Evolutionary conservation across 2,888 invertebrate species (phyloP).

Genomic region (Cremastobaeus sp.): DNA sequence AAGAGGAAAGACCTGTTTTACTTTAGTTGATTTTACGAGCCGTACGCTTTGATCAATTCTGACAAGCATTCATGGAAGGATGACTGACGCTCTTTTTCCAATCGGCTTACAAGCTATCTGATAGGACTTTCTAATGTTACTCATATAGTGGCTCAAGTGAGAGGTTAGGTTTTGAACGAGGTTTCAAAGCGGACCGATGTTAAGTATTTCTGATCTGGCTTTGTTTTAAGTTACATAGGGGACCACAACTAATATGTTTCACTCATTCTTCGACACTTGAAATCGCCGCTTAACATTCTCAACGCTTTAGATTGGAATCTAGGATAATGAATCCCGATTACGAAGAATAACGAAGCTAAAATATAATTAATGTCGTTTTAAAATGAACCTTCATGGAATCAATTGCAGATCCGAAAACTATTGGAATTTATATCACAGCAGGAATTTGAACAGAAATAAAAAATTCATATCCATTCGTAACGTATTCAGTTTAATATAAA

Average conservation of each 20-base stretch:
- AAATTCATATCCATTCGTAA: too few species aligned
- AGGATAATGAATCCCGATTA: neutral
- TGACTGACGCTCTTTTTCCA: conserved; percentile 48
- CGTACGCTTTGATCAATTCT: conserved; percentile 26
- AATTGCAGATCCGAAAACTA: too few species aligned
- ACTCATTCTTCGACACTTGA: conserved; percentile 13
- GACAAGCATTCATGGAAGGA: conserved; percentile 41
- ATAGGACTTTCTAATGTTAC: conserved; percentile 58
- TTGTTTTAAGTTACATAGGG: conserved; percentile 35
- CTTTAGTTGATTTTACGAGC: conserved; percentile 36
- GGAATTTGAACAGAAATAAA: too few species aligned
- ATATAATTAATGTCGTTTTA: neutral
- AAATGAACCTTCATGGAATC: too few species aligned
- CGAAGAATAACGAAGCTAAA: neutral
- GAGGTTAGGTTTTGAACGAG: conserved; percentile 43
- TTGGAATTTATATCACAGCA: too few species aligned
- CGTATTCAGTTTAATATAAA: too few species aligned
- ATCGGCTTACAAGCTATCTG: conserved; percentile 55
- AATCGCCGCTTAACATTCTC: conserved; percentile 19
- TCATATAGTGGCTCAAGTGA: conserved; percentile 46
- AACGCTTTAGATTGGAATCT: too few species aligned
- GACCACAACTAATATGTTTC: conserved; percentile 42
- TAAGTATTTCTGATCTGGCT: conserved; percentile 51
- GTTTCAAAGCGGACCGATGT: too few species aligned
- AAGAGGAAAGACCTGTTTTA: conserved; percentile 35